phyloP scores from a whole-genome alignment of 2,888 invertebrate genomes.

The Metacarcinus magister region DNA sequence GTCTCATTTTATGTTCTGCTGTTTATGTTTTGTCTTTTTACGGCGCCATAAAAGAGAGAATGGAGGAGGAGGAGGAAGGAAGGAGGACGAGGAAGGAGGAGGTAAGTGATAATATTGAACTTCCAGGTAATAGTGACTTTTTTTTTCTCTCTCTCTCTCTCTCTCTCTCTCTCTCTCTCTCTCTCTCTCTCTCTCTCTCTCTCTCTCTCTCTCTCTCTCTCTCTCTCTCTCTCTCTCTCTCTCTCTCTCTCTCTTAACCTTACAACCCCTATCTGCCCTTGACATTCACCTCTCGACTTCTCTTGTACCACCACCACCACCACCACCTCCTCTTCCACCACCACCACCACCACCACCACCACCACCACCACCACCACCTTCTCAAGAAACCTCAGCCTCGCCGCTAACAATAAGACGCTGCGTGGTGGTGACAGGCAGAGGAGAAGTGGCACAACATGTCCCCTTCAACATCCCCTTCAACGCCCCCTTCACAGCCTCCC shows the following conservation, averaged over 20 bases:
- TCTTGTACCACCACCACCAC: neutral
- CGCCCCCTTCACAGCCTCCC: neutral
- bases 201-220: too few species aligned
- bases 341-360: neutral
- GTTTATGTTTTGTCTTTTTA: neutral
- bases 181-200: neutral
- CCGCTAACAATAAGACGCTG: neutral
- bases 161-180: neutral
- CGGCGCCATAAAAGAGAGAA: neutral
- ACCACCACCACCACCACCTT: neutral
- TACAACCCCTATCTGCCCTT: neutral
- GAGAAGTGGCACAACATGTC: neutral
- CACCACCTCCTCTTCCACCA: neutral
- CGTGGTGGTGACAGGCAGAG: neutral
- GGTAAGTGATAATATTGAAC: neutral
- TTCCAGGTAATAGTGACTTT: too few species aligned
- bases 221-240: neutral
- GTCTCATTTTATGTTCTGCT: neutral
- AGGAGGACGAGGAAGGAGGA: neutral
- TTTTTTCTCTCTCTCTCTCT: too few species aligned
- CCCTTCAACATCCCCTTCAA: neutral
- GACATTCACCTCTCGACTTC: neutral
- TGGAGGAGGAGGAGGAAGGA: neutral
- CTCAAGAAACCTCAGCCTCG: neutral
- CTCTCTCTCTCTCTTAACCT: slow-evolving; percentile 33